phyloP scores from a whole-genome alignment of 2,113 vertebrate species.

The Trogon surrucura region DNA sequence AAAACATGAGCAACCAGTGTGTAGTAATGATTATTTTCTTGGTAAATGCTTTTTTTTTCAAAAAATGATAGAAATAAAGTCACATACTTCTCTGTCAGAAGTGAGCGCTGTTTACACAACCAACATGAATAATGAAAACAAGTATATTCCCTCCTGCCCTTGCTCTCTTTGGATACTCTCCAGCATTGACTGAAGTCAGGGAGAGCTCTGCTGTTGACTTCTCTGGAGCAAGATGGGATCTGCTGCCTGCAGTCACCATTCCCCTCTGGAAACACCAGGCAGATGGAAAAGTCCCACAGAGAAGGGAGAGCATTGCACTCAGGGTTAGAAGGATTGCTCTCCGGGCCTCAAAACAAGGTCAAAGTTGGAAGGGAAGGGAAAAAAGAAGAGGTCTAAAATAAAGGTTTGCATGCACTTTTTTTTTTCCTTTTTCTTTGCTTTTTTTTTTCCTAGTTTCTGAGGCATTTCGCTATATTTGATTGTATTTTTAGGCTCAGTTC shows the following conservation, averaged over 20 bases:
- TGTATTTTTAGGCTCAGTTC: slow-evolving; percentile 10
- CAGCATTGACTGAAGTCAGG: slow-evolving; percentile 46
- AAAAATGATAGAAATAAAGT: slow-evolving; percentile 33
- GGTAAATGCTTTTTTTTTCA: neutral
- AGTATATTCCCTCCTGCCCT: slow-evolving; percentile 49
- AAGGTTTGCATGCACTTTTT: neutral
- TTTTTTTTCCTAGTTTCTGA: neutral
- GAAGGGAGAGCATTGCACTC: neutral
- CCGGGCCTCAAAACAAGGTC: neutral
- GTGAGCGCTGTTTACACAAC: slow-evolving; percentile 34
- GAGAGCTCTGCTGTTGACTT: slow-evolving; percentile 28
- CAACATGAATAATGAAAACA: slow-evolving; percentile 48
- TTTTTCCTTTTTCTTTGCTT: no score
- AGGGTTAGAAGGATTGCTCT: neutral
- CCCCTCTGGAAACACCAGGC: neutral
- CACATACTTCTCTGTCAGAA: slow-evolving; percentile 38
- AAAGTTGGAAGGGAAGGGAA: neutral
- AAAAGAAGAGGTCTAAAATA: neutral
- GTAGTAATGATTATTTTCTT: slow-evolving; percentile 55
- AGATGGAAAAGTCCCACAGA: neutral
- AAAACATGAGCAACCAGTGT: slow-evolving; percentile 32
- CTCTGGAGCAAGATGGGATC: slow-evolving; percentile 7
- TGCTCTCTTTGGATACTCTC: slow-evolving; percentile 44
- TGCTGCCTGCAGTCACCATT: neutral
- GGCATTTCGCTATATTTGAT: slow-evolving; percentile 29